phyloP scores from a whole-genome alignment of 2,113 vertebrate genomes.

The Albula glossodonta region DNA sequence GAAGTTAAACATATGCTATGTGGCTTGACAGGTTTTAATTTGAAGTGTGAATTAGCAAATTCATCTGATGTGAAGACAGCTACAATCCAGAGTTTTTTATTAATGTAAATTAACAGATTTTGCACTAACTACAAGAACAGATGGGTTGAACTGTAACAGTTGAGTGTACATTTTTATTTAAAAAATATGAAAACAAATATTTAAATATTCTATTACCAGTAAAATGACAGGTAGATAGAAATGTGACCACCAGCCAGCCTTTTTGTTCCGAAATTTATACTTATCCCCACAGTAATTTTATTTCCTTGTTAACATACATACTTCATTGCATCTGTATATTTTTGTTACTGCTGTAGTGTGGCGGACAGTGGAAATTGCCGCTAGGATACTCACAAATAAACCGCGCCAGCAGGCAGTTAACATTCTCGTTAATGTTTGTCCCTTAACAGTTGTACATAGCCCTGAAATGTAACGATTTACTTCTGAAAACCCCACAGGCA shows the following conservation, averaged over 20 bases:
- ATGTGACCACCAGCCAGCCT: background rate
- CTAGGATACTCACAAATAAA: background rate
- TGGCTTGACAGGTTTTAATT: background rate
- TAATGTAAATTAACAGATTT: background rate
- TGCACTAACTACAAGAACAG: background rate
- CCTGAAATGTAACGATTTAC: background rate
- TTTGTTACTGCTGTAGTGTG: background rate
- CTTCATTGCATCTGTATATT: background rate
- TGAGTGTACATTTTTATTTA: background rate
- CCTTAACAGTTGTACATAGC: background rate
- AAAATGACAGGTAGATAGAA: background rate
- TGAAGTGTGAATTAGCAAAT: background rate
- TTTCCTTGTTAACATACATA: background rate
- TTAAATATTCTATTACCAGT: background rate
- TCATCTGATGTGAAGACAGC: background rate
- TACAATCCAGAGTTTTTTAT: background rate
- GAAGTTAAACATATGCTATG: slow-evolving; percentile 4
- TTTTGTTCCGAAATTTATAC: background rate
- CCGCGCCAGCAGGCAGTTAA: too few relatives aligned
- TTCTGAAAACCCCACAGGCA: background rate
- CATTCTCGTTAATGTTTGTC: background rate
- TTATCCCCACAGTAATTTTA: background rate
- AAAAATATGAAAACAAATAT: background rate
- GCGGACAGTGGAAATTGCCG: background rate
- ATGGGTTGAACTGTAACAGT: background rate